Base-by-base conservation (phyloP, 2,888 invertebrate species). In the Saturnia pavonia region DNA sequence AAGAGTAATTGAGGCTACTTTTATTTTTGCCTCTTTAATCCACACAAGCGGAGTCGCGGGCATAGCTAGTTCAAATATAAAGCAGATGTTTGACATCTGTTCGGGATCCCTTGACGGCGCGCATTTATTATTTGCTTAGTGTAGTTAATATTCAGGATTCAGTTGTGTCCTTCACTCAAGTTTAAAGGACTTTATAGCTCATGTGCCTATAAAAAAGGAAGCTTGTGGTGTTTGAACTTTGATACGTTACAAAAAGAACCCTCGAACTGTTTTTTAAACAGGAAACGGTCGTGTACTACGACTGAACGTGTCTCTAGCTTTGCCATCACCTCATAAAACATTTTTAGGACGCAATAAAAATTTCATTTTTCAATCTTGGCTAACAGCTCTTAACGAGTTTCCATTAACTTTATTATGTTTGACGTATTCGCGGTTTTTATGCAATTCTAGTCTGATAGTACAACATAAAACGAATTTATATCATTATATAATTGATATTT, bases 271-370 rank as follows among this genome's bases (percentile, higher is more conserved):
- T 70, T 67, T 66, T 22, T 22, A 51, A 54, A 70, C 70, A 70
- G 70, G 70, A 70, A 70, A 70, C 67, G 54, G 51, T 54, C 70
- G 42, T 42, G 14, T 11, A n/a, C 34, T 40, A 65, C 42, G 43
- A 34, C 54, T 42, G 27, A 42, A 51, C 43, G 54, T 54, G 25
- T 27, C 54, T 54, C 70, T 8, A n/a, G 25, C 42, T n/a, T n/a
- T 67, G 51, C 66, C 54, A 54, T 54, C 70, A 54, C n/a, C 25
- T 43, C 66, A 43, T 70, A 70, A 70, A 70, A 70, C 67, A 70
- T 43, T 70, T 70, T 70, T 70, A 70, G 54, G 54, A 67, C 27
- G 70, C 14, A 51, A 66, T 70, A 70, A 70, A 70, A 70, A 40
- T 67, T 57, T 66, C 66, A 70, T 70, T 70, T 66, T 70, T 57